A percentile compares a stretch with the other conserved stretches of the same genome.
Evolutionary conservation across 2,888 invertebrate species (phyloP).

Genomic region (Eustalomyia histrio): DNA sequence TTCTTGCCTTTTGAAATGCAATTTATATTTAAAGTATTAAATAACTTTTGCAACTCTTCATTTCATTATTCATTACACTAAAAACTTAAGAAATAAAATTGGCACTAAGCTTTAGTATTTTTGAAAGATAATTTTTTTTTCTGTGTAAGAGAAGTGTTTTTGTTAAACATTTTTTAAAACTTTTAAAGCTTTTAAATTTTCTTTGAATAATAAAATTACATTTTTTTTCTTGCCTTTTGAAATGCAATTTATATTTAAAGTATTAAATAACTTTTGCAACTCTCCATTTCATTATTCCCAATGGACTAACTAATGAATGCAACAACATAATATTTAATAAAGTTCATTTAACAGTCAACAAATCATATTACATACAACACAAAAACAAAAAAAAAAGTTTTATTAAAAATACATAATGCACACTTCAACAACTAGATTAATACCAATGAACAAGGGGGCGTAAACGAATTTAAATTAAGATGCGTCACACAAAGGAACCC

Average conservation of each 20-base stretch:
- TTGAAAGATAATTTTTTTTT: too few species aligned
- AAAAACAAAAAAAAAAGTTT: conserved; percentile 43
- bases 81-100: too few species aligned
- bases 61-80: conserved; percentile 54
- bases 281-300: conserved; percentile 51
- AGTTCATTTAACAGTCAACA: conserved; percentile 8
- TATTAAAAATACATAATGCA: conserved; percentile 65
- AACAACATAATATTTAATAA: conserved; percentile 13
- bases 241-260: too few species aligned
- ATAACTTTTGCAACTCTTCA: conserved; percentile 30
- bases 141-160: too few species aligned
- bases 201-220: too few species aligned
- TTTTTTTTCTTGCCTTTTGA: too few species aligned
- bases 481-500: conserved; percentile 64
- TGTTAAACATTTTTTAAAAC: too few species aligned
- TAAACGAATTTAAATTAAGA: conserved; percentile 65
- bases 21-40: too few species aligned
- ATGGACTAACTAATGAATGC: conserved; percentile 35
- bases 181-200: too few species aligned
- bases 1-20: too few species aligned
- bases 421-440: conserved; percentile 61
- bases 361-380: conserved; percentile 17
- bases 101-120: too few species aligned
- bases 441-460: conserved; percentile 64
- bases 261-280: conserved; percentile 3